Conservation (phyloP, 2,113 vertebrate species). For the Regulus satrapa region DNA sequence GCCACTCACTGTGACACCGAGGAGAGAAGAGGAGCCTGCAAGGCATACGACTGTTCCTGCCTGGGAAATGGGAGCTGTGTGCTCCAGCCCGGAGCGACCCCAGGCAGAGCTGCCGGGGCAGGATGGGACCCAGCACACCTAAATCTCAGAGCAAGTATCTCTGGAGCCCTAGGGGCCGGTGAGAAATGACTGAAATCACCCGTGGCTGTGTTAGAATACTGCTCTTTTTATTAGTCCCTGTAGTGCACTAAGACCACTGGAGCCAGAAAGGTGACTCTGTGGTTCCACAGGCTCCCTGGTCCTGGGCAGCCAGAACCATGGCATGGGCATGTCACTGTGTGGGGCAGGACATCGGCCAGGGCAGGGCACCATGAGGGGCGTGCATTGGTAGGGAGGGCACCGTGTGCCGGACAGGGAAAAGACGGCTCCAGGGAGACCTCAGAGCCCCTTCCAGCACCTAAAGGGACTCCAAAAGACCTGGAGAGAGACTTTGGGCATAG, state of each 20-base stretch:
- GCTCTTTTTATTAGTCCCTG: neutral
- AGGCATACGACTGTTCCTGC: neutral
- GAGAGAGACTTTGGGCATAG: neutral
- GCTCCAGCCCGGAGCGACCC: neutral
- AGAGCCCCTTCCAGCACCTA: neutral
- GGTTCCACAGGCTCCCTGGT: accelerated
- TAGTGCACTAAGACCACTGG: neutral
- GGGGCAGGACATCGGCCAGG: neutral
- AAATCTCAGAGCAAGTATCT: neutral
- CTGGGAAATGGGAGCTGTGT: neutral
- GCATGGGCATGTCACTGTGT: accelerated
- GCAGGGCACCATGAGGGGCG: neutral
- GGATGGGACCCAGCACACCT: neutral
- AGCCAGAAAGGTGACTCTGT: accelerated
- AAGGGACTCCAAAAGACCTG: neutral
- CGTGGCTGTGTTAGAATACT: neutral
- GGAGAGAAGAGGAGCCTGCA: neutral
- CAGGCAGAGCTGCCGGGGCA: neutral
- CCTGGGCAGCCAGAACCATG: neutral
- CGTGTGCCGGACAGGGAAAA: neutral
- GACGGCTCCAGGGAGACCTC: accelerated
- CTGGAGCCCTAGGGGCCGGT: neutral
- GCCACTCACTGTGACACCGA: neutral
- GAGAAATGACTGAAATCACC: neutral
- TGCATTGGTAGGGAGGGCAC: neutral